These are phyloP conservation scores for Phalera bucephala DNA, from an alignment of 2,888 invertebrate species.

Conservation along the genomic window DNA sequence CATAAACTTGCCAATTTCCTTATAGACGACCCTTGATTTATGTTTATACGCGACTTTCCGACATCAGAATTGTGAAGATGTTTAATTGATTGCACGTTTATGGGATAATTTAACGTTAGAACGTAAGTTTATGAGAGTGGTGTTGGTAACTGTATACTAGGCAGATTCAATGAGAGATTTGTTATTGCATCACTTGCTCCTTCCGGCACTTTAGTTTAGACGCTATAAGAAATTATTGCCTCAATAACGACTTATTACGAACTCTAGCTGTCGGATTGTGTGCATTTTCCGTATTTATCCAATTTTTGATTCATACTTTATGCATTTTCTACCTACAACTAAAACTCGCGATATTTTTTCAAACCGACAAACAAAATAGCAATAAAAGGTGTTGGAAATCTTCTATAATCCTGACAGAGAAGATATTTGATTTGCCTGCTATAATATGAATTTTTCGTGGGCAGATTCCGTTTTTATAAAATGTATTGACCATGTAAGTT, in stretches of 20 bases:
- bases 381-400: too few species aligned
- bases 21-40: slow-evolving; percentile 45
- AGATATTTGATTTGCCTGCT: too few species aligned
- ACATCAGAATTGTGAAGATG: slow-evolving; percentile 36
- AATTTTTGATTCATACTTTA: too few species aligned
- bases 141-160: slow-evolving; percentile 27
- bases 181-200: slow-evolving; percentile 35
- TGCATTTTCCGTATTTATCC: too few species aligned
- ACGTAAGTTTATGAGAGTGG: slow-evolving; percentile 32
- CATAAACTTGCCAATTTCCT: slow-evolving; percentile 43
- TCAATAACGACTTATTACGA: slow-evolving; percentile 42
- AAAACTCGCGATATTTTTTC: too few species aligned
- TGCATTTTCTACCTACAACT: too few species aligned
- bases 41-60: slow-evolving; percentile 30
- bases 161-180: slow-evolving; percentile 34
- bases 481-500: too few species aligned
- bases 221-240: slow-evolving; percentile 40
- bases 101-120: slow-evolving; percentile 38
- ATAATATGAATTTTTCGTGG: too few species aligned
- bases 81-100: slow-evolving; percentile 48
- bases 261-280: slow-evolving; percentile 23
- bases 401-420: too few species aligned
- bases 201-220: slow-evolving; percentile 38
- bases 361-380: too few species aligned
- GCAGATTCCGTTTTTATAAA: too few species aligned